Evolutionary conservation across 2,113 vertebrate genomes (phyloP), one percentile per base, ranked within the genome.

Genomic region (Poeciliopsis retropinna): DNA sequence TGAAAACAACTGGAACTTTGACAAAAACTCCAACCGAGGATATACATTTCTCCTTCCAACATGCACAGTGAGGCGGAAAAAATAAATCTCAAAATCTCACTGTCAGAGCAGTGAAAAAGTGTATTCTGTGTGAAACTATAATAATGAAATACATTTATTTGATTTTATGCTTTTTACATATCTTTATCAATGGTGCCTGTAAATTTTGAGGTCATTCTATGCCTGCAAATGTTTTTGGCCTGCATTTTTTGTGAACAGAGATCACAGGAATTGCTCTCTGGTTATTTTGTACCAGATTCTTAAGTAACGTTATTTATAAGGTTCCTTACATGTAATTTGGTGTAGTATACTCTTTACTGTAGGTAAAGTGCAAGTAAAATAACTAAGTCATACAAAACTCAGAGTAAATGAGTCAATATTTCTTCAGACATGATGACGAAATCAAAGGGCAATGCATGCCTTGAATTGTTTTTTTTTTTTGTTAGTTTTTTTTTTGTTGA

Each of bases 371-470:
- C 72, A 73, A 75, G 72, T 76, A 62, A 44, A 73, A 64, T 34
- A n/a, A 51, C 72, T 68, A 28, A 28, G 30, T 31, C n/a, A 57
- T 70, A 63, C 1, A 19, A 72, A 51, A 69, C 62, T 63, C 70
- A 73, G 44, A 29, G 28, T 29, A 31, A 72, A 74, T 37, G 68
- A 44, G 34, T 75, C 39, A 13, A 63, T 37, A 64, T 70, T 71
- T 76, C 39, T 76, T 77, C 30, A 72, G 69, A 85, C 47, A 64
- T 74, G 60, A 30, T 32, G 75, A 76, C 51, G 76, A 67, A 83
- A 72, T 30, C 78, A 61, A 73, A 64, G 28, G 70, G 75, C 61
- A 73, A 85, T 68, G 79, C 73, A 85, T 76, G 65, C 61, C 19
- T 73, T 79, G 64, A 69, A 37, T 37, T 7, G 1, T 1, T 9